These are phyloP conservation scores for Peromyscus attwateri DNA, from an alignment of 2,797 vertebrate species.

Conservation along the genomic window DNA sequence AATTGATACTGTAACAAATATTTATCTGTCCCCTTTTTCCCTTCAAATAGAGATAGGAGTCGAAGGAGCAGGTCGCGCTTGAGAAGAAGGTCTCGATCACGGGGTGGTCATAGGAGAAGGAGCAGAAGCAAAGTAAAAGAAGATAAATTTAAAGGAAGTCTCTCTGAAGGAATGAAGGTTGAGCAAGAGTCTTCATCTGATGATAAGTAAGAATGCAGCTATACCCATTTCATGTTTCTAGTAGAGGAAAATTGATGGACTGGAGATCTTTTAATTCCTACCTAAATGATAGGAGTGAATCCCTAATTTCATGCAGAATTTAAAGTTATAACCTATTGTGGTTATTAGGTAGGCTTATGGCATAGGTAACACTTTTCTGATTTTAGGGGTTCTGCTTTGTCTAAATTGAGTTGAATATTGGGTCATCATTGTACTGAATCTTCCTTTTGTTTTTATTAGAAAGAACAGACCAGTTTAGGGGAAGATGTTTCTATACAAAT, in stretches of 20 bases:
- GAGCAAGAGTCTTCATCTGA: slow-evolving; percentile 96
- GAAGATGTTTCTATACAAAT: neutral
- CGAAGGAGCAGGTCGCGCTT: slow-evolving; percentile 92
- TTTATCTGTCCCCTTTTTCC: neutral
- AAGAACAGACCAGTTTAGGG: neutral
- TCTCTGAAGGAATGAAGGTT: slow-evolving; percentile 98
- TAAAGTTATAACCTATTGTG: slow-evolving; percentile 14
- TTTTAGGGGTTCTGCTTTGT: neutral
- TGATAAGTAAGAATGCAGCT: slow-evolving; percentile 92
- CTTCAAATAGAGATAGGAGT: slow-evolving; percentile 92
- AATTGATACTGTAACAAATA: neutral
- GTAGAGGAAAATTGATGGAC: neutral
- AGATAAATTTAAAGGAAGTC: slow-evolving; percentile 99
- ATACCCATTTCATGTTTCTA: neutral
- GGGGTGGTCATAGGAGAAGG: slow-evolving; percentile 92
- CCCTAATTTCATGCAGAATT: neutral
- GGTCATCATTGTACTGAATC: neutral
- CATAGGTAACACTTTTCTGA: neutral
- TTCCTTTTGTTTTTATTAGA: slow-evolving; percentile 11
- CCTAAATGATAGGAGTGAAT: neutral
- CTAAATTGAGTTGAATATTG: neutral
- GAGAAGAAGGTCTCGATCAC: slow-evolving; percentile 93
- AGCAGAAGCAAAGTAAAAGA: slow-evolving; percentile 95
- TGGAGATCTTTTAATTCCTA: slow-evolving; percentile 31
- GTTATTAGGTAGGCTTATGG: neutral